Evolutionary conservation across 1,140 invertebrate genomes (phyloP), one percentile per base, ranked within the genome.

Genomic region (Leptoteleia sp.): DNA sequence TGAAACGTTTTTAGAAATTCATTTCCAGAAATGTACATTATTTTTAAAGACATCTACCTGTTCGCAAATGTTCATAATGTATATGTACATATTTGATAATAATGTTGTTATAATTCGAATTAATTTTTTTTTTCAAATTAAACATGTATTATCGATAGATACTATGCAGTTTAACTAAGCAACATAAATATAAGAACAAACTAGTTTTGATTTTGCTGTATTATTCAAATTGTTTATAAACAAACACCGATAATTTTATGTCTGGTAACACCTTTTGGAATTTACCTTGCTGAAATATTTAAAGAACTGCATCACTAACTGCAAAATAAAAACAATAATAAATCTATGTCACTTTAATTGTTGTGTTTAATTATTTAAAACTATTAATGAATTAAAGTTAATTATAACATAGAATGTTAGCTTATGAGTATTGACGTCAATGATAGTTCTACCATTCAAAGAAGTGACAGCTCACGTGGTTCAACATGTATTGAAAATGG

Each of bases 211-310:
- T 42, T 42, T 13, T 13, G 37, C 13, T 15, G 12, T 16, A 17
- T 11, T 29, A 35, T 27, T 55, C 16, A 40, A 38, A 17, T 27
- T 55, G 42, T 55, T 55, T 27, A 55, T 55, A 12, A 13, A 42
- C 42, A 13, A 55, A 55, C 52, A 29, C 37, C 8, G 25, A 55
- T 16, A 40, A 55, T 42, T 55, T 55, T 42, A 42, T 40, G 29
- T 8, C 7, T 16, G 8, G 7, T 38, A 54, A 52, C 37, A 38
- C 9, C 19, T 54, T 16, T 17, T 42, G 35, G 22, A 40, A 40
- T 55, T 17, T 55, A 3, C 11, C 17, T 40, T 9, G 22, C 11
- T 52, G 37, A 55, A 55, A 55, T 42, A 55, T 40, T 55, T 55
- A 16, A 50, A 33, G 47, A 1, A 19, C 38, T 19, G 1, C 16